A percentile compares a stretch with the other conserved stretches of the same genome.
Conservation (phyloP, 1,140 invertebrate genomes). For the Leptinotarsa lineolata region DNA sequence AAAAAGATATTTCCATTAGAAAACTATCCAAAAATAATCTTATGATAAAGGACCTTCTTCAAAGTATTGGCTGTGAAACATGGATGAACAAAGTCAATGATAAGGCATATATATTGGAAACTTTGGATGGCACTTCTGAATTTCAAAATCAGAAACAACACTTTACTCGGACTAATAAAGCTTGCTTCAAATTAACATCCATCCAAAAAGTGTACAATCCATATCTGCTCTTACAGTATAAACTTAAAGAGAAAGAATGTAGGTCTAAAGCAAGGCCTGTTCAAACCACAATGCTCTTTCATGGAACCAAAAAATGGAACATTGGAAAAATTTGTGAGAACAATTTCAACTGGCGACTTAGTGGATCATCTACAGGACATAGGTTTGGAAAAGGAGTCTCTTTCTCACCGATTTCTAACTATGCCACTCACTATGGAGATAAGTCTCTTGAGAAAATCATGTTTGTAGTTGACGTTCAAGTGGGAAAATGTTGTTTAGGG, state of each 20-base stretch:
- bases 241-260: background rate
- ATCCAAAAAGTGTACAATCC: slow-evolving; percentile 10
- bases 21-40: background rate
- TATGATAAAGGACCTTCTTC: background rate
- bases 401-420: slow-evolving; percentile 2
- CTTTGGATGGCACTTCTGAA: background rate
- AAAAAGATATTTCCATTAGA: background rate
- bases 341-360: slow-evolving; percentile 2
- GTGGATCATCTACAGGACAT: slow-evolving; percentile 9
- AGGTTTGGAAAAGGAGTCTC: slow-evolving; percentile 14
- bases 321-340: background rate
- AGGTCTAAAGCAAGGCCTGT: background rate
- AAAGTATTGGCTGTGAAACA: background rate
- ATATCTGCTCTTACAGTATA: slow-evolving; percentile 1
- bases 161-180: background rate
- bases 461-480: background rate
- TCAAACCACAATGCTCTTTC: background rate
- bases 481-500: background rate
- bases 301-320: background rate
- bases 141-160: background rate
- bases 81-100: background rate
- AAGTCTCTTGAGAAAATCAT: slow-evolving; percentile 7
- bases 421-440: slow-evolving; percentile 15
- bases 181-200: background rate
- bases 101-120: background rate